Percentiles rank a stretch among this genome's conserved stretches.
Conservation (phyloP, 2,113 vertebrate genomes). For the Nestor notabilis region DNA sequence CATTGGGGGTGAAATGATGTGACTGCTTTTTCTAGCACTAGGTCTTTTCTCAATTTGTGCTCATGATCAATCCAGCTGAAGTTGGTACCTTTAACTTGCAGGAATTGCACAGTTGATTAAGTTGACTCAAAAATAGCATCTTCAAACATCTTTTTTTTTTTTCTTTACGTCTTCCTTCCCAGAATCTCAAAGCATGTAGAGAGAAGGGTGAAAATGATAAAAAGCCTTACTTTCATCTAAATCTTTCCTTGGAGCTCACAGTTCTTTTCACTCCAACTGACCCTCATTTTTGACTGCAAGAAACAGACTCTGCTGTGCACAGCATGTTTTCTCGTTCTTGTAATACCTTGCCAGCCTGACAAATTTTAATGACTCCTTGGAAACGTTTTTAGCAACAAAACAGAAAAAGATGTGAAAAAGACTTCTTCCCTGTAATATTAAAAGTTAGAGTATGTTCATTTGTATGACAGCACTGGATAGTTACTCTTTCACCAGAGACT, state of each 20-base stretch:
- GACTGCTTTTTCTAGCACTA: background rate
- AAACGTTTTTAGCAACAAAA: background rate
- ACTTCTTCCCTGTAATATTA: background rate
- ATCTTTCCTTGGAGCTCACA: background rate
- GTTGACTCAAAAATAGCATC: background rate
- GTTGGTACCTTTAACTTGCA: background rate
- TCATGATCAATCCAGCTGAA: background rate
- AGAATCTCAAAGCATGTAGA: background rate
- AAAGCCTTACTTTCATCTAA: background rate
- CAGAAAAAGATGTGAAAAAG: background rate
- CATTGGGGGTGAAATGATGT: background rate
- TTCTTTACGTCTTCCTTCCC: background rate
- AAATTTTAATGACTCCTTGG: constrained; percentile 1
- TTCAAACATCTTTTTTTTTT: background rate
- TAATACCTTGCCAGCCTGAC: background rate
- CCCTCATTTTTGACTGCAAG: background rate
- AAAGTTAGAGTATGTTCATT: background rate
- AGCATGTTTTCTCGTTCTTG: background rate
- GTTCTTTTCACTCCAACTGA: background rate
- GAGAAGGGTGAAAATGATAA: constrained; percentile 9
- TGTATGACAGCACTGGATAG: background rate
- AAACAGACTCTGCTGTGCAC: background rate
- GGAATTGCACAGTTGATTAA: background rate
- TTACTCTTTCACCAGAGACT: background rate
- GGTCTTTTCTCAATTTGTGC: background rate